phyloP scores from a whole-genome alignment of 2,888 invertebrate species.

The Tholera decimalis region DNA sequence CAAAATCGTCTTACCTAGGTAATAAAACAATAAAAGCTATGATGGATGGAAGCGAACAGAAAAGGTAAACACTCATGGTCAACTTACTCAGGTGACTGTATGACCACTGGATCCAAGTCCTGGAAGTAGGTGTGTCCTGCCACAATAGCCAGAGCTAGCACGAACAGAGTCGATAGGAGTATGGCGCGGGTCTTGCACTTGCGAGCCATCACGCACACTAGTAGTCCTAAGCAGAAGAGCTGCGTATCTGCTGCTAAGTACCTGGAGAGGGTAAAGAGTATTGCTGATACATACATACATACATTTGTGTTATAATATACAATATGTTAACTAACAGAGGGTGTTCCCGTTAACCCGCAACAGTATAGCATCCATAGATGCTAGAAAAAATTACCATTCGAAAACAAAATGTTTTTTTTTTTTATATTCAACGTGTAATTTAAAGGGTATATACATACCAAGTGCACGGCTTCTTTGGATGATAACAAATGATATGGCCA shows the following conservation, averaged over 20 bases:
- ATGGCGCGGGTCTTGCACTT: constrained; percentile 65
- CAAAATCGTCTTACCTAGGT: too few relatives aligned
- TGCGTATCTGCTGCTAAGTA: constrained; percentile 89
- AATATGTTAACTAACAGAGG: too few relatives aligned
- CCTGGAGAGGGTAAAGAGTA: constrained; percentile 69
- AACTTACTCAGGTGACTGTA: constrained; percentile 87
- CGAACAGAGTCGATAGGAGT: constrained; percentile 69
- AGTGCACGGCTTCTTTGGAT: too few relatives aligned
- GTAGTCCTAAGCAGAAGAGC: constrained; percentile 82
- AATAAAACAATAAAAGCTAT: too few relatives aligned
- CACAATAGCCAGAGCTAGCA: constrained; percentile 71
- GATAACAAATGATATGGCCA: too few relatives aligned
- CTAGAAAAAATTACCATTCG: too few relatives aligned
- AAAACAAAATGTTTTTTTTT: too few relatives aligned
- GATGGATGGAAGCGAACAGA: too few relatives aligned
- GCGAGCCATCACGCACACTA: constrained; percentile 76
- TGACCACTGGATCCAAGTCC: constrained; percentile 81
- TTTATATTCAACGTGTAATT: too few relatives aligned
- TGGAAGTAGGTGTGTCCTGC: constrained; percentile 82
- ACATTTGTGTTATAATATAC: background rate
- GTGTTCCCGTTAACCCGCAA: too few relatives aligned
- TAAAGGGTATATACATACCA: too few relatives aligned
- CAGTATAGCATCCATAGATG: too few relatives aligned
- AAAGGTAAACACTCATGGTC: background rate
- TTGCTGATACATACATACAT: background rate